phyloP scores from a whole-genome alignment of 2,797 vertebrate species.

The Peromyscus melanophrys region DNA sequence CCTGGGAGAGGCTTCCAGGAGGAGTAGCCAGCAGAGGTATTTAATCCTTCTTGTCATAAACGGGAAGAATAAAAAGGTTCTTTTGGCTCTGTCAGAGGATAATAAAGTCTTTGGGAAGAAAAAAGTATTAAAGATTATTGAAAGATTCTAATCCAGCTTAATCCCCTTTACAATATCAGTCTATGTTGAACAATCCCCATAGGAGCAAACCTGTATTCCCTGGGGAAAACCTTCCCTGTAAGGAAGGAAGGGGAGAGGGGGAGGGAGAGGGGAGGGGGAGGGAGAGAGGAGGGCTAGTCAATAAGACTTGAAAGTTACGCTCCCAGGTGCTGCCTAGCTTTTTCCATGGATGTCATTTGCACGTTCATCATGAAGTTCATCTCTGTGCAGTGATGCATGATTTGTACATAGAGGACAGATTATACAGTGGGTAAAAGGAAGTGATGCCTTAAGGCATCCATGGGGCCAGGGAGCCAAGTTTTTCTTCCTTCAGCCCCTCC shows the following conservation, averaged over 20 bases:
- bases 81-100: background rate
- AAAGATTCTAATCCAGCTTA: slow-evolving; percentile 61
- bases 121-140: slow-evolving; percentile 15
- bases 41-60: slow-evolving; percentile 36
- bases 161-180: slow-evolving; percentile 31
- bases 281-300: background rate
- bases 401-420: background rate
- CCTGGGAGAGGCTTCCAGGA: background rate
- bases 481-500: background rate
- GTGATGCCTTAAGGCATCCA: slow-evolving; percentile 34
- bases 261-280: background rate
- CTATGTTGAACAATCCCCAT: slow-evolving; percentile 26
- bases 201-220: slow-evolving; percentile 20
- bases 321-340: background rate
- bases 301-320: background rate
- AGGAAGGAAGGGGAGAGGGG: background rate
- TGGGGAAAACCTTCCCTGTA: slow-evolving; percentile 38
- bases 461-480: slow-evolving; percentile 29
- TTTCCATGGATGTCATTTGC: slow-evolving; percentile 10
- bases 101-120: background rate
- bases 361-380: slow-evolving; percentile 26
- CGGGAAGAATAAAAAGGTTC: background rate
- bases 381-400: background rate
- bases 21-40: background rate
- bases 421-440: slow-evolving; percentile 60